Percentiles rank a stretch among this genome's conserved stretches.
phyloP scores from a whole-genome alignment of 30 jellyfish, hydroid and myxozoan species.

The Chironex yamaguchii region DNA sequence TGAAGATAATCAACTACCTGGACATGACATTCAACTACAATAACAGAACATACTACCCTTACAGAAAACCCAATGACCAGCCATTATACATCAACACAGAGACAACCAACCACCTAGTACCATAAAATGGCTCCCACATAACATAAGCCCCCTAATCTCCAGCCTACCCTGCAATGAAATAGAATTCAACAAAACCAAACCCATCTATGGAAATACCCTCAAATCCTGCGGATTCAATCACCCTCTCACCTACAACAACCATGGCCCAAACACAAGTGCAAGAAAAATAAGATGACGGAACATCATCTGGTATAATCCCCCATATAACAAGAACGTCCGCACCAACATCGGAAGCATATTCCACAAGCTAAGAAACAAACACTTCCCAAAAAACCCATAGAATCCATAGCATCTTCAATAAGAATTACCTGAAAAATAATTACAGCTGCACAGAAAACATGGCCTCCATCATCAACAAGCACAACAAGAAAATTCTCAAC shows the following conservation, averaged over 20 bases:
- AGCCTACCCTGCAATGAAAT: conserved; percentile 69
- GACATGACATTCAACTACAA: conserved; percentile 59
- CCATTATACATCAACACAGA: conserved; percentile 61
- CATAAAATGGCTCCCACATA: conserved; percentile 12
- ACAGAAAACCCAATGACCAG: conserved; percentile 53
- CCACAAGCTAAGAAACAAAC: conserved; percentile 37
- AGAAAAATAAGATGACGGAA: conserved; percentile 30
- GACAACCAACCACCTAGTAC: too few relatives aligned
- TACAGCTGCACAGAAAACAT: conserved; percentile 69
- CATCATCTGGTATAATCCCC: conserved; percentile 71
- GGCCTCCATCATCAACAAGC: conserved; percentile 21
- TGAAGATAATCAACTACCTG: conserved; percentile 60
- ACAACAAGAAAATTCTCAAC: conserved; percentile 47
- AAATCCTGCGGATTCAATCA: conserved; percentile 30
- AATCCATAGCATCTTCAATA: conserved; percentile 46
- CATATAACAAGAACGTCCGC: conserved; percentile 67
- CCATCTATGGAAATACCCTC: conserved; percentile 69
- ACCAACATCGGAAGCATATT: conserved; percentile 70
- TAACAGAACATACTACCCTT: conserved; percentile 54
- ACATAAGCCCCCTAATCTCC: conserved; percentile 37
- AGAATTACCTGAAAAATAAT: conserved; percentile 43
- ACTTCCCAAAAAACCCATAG: conserved; percentile 63
- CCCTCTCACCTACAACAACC: conserved; percentile 39
- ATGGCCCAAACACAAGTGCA: background rate
- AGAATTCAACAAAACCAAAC: conserved; percentile 62